Conservation (phyloP, 2,888 invertebrate genomes). For the Eilema depressum region DNA sequence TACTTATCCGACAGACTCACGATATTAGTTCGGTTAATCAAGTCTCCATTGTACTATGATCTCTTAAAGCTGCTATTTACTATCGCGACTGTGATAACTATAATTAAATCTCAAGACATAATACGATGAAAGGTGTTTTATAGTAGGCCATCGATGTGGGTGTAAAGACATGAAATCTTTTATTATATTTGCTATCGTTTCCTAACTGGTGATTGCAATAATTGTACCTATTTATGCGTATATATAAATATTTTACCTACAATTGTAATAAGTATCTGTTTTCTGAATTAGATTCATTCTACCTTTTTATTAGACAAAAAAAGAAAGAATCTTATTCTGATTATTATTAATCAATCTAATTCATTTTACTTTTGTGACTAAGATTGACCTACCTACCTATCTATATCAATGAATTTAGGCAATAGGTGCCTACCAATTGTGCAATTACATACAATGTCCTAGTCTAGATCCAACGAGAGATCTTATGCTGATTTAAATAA, state of each 20-base stretch:
- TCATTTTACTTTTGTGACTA: too few species aligned
- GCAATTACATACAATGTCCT: not conserved
- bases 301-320: too few species aligned
- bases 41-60: not conserved
- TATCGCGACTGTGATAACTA: not conserved
- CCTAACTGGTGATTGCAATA: too few species aligned
- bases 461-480: not conserved
- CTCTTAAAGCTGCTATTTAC: not conserved
- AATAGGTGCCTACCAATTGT: not conserved
- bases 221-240: too few species aligned
- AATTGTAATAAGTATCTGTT: not conserved
- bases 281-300: not conserved
- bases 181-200: not conserved
- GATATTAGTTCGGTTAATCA: not conserved
- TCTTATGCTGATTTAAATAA: not conserved
- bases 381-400: too few species aligned
- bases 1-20: not conserved
- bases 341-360: too few species aligned
- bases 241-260: too few species aligned
- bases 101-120: constrained; percentile 2
- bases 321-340: too few species aligned
- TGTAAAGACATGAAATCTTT: not conserved
- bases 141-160: not conserved
- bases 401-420: not conserved
- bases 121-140: constrained; percentile 5